phyloP scores from a whole-genome alignment of 37 sponge, comb jelly and placozoan species.

The Hormiphora californensis region DNA sequence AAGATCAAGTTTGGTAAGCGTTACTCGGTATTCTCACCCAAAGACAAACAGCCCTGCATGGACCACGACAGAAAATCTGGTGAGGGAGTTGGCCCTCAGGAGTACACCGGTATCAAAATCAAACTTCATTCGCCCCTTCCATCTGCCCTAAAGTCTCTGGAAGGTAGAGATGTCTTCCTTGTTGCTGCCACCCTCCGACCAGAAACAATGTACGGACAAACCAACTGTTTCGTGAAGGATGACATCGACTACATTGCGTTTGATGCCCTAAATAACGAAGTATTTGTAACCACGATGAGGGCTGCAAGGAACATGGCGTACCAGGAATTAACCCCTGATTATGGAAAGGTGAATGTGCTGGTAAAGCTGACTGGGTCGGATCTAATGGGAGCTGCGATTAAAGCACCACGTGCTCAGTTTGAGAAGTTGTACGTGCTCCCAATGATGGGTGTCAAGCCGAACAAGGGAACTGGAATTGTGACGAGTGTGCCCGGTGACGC shows the following conservation, averaged over 20 bases:
- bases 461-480: constrained; percentile 98
- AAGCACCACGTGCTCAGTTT: constrained; percentile 87
- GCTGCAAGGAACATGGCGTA: constrained; percentile 93
- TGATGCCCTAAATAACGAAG: constrained; percentile 62
- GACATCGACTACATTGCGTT: constrained; percentile 88
- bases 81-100: constrained; percentile 97
- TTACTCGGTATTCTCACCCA: constrained; percentile 84
- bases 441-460: constrained; percentile 93
- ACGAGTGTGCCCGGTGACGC: constrained; percentile 99
- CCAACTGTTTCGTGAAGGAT: constrained; percentile 94
- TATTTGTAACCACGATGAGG: constrained; percentile 71
- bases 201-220: constrained; percentile 99
- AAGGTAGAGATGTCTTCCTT: constrained; percentile 73
- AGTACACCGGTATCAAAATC: constrained; percentile 98
- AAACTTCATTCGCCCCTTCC: constrained; percentile 73
- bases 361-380: constrained; percentile 75
- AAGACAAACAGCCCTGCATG: constrained; percentile 95
- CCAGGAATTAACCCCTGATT: constrained; percentile 79
- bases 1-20: constrained; percentile 96
- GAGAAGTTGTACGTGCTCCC: constrained; percentile 89
- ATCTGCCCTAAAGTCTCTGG: constrained; percentile 10
- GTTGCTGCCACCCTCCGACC: constrained; percentile 96
- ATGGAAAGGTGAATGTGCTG: constrained; percentile 72
- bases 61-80: constrained; percentile 93
- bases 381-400: constrained; percentile 86